Evolutionary conservation across 2,888 invertebrate species (phyloP).

Genomic region (Orgyia antiqua): DNA sequence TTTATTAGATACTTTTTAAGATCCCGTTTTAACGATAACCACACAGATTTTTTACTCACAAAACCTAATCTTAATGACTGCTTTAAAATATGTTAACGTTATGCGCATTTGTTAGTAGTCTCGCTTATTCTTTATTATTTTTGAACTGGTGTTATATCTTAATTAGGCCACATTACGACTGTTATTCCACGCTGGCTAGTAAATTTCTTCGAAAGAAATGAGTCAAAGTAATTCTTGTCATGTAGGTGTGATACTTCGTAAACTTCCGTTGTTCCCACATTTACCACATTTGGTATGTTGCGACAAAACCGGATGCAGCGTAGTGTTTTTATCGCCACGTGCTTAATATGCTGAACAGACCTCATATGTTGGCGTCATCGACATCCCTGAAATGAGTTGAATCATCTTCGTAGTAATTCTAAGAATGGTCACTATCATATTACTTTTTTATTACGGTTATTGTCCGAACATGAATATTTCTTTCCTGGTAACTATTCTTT

Average conservation of each 20-base stretch:
- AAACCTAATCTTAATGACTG: too few species aligned
- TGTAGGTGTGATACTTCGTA: constrained; percentile 48
- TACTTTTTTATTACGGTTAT: constrained; percentile 11
- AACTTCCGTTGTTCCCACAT: constrained; percentile 60
- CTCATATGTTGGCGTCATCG: constrained; percentile 22
- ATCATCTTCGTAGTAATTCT: constrained; percentile 39
- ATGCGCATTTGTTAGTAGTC: too few species aligned
- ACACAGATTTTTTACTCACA: too few species aligned
- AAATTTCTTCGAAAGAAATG: constrained; percentile 10
- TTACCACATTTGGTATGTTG: constrained; percentile 42
- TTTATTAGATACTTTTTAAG: constrained; percentile 12
- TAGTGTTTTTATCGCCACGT: constrained; percentile 55
- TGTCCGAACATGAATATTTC: too few species aligned
- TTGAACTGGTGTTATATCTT: too few species aligned
- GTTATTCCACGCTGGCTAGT: too few species aligned
- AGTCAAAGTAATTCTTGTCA: constrained; percentile 40
- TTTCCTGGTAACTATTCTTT: too few species aligned
- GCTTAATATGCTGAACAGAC: constrained; percentile 42
- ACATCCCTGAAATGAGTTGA: constrained; percentile 32
- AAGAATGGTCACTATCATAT: constrained; percentile 31
- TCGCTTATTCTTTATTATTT: too few species aligned
- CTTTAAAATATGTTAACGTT: too few species aligned
- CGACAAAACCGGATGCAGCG: constrained; percentile 49
- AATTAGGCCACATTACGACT: too few species aligned
- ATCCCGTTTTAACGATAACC: too few species aligned